Evolutionary conservation across 2,797 vertebrate species (phyloP).

Genomic region (Pipistrellus kuhlii): DNA sequence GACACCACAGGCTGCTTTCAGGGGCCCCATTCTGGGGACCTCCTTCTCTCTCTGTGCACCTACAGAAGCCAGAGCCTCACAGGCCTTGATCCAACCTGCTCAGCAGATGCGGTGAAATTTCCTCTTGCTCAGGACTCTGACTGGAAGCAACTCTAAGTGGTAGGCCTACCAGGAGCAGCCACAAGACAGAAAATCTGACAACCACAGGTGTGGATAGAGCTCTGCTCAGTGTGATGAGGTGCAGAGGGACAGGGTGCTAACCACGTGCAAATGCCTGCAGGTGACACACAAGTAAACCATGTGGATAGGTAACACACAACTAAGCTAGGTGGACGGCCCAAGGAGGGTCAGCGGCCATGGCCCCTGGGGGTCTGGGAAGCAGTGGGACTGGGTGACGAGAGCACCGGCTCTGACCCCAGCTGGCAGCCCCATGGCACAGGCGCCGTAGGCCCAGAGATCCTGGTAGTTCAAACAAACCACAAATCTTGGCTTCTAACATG

Average conservation of each 20-base stretch:
- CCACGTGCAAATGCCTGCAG: accelerated
- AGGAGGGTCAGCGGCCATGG: no score
- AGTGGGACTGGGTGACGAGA: accelerated
- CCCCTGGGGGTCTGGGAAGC: not conserved
- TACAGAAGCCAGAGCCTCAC: not conserved
- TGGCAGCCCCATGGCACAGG: accelerated
- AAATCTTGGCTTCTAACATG: not conserved
- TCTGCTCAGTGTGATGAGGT: accelerated
- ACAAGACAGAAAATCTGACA: not conserved
- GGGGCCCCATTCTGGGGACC: accelerated
- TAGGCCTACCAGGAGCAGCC: not conserved
- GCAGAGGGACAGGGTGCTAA: accelerated
- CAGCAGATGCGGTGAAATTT: not conserved
- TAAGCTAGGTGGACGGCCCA: not conserved
- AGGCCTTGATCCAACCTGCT: not conserved
- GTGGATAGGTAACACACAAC: accelerated
- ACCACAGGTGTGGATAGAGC: accelerated
- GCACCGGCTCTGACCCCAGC: not conserved
- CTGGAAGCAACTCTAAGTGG: not conserved
- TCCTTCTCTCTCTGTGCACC: not conserved
- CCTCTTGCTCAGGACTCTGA: not conserved
- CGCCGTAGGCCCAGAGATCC: not conserved
- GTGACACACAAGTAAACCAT: accelerated
- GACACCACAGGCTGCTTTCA: not conserved
- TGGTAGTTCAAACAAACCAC: not conserved